Percentiles rank a stretch among this genome's conserved stretches.
phyloP scores from a whole-genome alignment of 2,888 invertebrate species.

The Elegia similella region DNA sequence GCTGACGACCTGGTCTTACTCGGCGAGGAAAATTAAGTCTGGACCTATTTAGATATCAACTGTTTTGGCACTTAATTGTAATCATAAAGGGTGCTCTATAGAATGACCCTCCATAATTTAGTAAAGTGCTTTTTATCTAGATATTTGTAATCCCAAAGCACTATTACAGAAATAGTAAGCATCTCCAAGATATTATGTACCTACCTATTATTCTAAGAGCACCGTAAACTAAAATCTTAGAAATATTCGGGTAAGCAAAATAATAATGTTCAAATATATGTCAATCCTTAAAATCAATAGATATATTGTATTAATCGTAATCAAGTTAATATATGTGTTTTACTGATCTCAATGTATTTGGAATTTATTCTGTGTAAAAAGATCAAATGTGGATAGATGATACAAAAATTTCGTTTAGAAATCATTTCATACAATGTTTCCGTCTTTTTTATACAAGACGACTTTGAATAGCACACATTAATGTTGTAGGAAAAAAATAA shows the following conservation, averaged over 20 bases:
- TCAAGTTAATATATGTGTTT: not conserved
- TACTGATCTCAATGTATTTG: not conserved
- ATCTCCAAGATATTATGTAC: constrained; percentile 27
- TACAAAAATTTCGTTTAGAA: not conserved
- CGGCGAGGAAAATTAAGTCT: constrained; percentile 72
- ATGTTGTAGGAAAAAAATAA: not conserved
- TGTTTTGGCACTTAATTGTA: constrained; percentile 27
- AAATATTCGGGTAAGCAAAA: constrained; percentile 26
- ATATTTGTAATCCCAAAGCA: constrained; percentile 33
- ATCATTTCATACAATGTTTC: not conserved
- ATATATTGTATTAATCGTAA: not conserved
- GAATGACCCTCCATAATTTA: constrained; percentile 32
- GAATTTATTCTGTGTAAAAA: not conserved
- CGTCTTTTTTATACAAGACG: not conserved
- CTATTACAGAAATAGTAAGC: constrained; percentile 28
- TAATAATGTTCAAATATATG: constrained; percentile 32
- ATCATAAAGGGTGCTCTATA: constrained; percentile 32
- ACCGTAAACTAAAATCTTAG: constrained; percentile 29
- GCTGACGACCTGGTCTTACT: constrained; percentile 94
- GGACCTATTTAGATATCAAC: constrained; percentile 9
- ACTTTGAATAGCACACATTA: not conserved
- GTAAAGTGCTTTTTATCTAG: constrained; percentile 33
- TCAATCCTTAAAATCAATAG: constrained; percentile 25
- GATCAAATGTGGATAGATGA: not conserved
- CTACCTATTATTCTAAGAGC: constrained; percentile 35